A percentile compares a stretch with the other conserved stretches of the same genome.
Conservation (phyloP, 2,113 vertebrate species). For the Castor canadensis region DNA sequence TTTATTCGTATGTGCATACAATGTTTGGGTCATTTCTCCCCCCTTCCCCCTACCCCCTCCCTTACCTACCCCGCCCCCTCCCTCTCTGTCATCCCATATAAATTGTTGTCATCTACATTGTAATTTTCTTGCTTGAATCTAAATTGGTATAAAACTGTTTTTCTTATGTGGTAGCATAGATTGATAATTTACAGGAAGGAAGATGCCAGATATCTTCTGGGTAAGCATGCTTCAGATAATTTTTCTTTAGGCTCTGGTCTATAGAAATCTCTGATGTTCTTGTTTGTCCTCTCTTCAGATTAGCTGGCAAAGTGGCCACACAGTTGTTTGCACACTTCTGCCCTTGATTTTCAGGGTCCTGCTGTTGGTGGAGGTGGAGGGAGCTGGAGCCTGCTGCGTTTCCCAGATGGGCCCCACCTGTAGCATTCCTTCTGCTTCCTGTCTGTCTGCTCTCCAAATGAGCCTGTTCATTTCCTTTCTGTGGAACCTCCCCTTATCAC, state of each 20-base stretch:
- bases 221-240: not conserved
- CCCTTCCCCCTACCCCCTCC: no score
- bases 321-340: not conserved
- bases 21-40: no score
- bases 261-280: not conserved
- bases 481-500: not conserved
- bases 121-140: not conserved
- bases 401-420: constrained; percentile 38
- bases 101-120: not conserved
- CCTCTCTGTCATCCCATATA: not conserved
- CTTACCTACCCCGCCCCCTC: no score
- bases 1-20: no score
- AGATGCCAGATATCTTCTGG: not conserved
- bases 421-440: constrained; percentile 27
- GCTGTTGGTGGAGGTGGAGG: not conserved
- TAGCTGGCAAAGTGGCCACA: not conserved
- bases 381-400: not conserved
- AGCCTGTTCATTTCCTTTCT: constrained; percentile 27
- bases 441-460: not conserved
- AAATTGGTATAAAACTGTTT: not conserved
- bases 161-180: not conserved
- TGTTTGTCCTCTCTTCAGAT: not conserved
- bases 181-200: not conserved
- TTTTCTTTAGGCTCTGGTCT: not conserved
- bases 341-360: not conserved